Conservation (phyloP, 2,888 invertebrate genomes). For the Epistrophe eligans region DNA sequence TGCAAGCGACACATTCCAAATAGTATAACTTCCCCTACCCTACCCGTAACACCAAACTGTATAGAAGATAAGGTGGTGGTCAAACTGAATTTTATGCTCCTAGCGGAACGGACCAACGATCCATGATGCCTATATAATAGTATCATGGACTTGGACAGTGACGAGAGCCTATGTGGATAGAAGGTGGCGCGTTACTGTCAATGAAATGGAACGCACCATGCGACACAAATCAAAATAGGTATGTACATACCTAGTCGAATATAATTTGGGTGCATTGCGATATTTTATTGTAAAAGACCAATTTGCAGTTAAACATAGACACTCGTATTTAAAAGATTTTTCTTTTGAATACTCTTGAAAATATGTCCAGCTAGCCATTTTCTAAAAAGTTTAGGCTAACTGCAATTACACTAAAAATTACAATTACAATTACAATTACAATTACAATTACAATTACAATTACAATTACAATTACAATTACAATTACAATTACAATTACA, state of each 20-base stretch:
- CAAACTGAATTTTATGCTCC: conserved; percentile 12
- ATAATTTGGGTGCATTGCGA: conserved; percentile 16
- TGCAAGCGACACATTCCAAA: conserved; percentile 42
- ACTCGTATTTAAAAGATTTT: no score
- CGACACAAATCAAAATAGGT: conserved; percentile 12
- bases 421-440: no score
- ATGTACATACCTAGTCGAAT: neutral
- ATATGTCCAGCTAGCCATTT: no score
- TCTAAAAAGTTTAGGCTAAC: no score
- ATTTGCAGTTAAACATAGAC: neutral
- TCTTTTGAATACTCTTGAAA: no score
- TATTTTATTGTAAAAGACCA: conserved; percentile 5
- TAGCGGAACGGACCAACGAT: conserved; percentile 52
- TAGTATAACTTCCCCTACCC: neutral
- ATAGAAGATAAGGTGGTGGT: conserved; percentile 7
- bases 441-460: neutral
- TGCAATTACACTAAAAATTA: no score
- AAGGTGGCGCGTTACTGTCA: conserved; percentile 18
- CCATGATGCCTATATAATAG: conserved; percentile 30
- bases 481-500: no score
- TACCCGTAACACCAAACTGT: neutral
- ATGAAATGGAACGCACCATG: conserved; percentile 50
- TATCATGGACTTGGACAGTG: conserved; percentile 11
- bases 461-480: neutral
- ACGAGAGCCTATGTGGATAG: neutral